Evolutionary conservation across 2,113 vertebrate genomes (phyloP).

Genomic region (Piprites chloris): DNA sequence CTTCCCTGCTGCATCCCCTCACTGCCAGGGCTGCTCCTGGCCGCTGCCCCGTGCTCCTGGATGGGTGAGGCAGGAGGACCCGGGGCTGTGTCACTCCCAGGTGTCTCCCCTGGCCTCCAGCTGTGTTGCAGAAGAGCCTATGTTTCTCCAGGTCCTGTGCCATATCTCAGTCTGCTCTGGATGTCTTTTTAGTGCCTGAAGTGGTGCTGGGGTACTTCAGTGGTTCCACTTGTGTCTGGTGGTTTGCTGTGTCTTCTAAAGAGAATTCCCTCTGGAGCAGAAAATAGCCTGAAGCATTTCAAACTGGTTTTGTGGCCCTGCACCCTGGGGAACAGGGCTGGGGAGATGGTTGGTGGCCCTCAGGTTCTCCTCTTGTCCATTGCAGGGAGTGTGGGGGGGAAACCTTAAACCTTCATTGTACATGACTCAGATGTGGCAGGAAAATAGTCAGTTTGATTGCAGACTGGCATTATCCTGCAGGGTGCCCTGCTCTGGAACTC

Average conservation of each 20-base stretch:
- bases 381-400: neutral
- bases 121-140: neutral
- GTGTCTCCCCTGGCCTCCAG: neutral
- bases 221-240: neutral
- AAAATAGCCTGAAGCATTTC: neutral
- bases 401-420: neutral
- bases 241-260: neutral
- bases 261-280: neutral
- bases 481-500: neutral
- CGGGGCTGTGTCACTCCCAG: accelerated
- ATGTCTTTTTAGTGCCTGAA: neutral
- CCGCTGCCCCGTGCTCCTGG: neutral
- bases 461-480: neutral
- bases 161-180: neutral
- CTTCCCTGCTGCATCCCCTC: neutral
- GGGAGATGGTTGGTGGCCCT: neutral
- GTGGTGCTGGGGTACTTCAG: neutral
- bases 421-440: neutral
- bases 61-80: neutral
- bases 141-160: neutral
- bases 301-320: neutral
- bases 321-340: neutral
- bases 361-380: neutral
- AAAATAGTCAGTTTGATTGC: neutral
- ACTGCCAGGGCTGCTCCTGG: neutral